Evolutionary conservation across 2,113 vertebrate genomes (phyloP), one percentile per base, ranked within the genome.

Genomic region (Onychorhynchus coronatus): DNA sequence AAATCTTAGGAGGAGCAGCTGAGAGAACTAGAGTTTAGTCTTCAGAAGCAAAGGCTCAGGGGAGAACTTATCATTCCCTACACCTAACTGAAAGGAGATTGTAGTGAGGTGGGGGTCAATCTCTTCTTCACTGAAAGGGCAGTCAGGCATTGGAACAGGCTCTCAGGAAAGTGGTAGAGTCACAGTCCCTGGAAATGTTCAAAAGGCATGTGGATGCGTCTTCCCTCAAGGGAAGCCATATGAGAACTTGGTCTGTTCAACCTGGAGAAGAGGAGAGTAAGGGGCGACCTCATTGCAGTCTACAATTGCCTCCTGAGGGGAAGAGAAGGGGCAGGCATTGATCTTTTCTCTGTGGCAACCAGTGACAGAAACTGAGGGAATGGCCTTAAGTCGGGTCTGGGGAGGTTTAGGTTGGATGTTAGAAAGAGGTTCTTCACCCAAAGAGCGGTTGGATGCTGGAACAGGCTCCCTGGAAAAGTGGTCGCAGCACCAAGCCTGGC

Each of bases 31-130:
- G 55, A 58, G 9, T 23, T 49, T 42, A 73, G 17, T 17, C 31
- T 35, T 25, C 13, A 72, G 20, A 47, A 88, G 39, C 49, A 16
- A 21, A 49, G 30, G 25, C 21, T 56, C 35, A 22, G 21, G 3
- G 7, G 16, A 63, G 8, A 55, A 24, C 7, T 31, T 35, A 56
- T 49, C 49, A 11, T 31, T 30, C 28, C 41, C 35, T 73, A 31
- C 21, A 33, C 0, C 21, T 31, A 12, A 22, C 42, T 56, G 42
- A 41, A 35, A 72, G 13, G 49, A 42, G 17, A 2, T 3, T 6
- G 8, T 6, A 72, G 16, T 16, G 9, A 3, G 1, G 11, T 22
- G 21, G 7, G 11, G 6, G 0, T 31, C 0, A 0, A 8, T 27
- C 25, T 42, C 42, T 56, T 56, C 14, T 65, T 58, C 31, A 58